Evolutionary conservation across 2,113 vertebrate species (phyloP).

Genomic region (Tupaia tana): DNA sequence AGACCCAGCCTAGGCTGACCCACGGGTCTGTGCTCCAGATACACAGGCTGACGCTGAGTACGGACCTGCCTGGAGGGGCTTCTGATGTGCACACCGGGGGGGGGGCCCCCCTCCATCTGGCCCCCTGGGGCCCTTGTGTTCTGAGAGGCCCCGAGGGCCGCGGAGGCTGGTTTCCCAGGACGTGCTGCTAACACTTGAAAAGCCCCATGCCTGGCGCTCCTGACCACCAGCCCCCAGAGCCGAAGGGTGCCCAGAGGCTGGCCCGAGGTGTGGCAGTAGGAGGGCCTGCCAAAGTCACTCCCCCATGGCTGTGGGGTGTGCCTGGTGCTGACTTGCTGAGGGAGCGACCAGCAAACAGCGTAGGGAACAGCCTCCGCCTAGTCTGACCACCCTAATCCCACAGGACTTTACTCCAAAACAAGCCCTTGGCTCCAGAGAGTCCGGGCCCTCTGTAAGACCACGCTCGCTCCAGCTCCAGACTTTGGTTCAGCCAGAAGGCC

Average conservation of each 20-base stretch:
- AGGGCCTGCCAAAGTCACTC: background rate
- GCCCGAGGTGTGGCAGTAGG: background rate
- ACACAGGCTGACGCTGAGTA: background rate
- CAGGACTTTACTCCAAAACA: background rate
- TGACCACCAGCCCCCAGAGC: background rate
- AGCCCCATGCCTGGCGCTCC: background rate
- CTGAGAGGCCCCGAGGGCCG: background rate
- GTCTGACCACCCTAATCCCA: background rate
- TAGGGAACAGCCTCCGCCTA: background rate
- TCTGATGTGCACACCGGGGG: no score
- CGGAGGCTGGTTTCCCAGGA: background rate
- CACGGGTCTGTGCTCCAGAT: background rate
- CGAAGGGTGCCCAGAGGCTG: background rate
- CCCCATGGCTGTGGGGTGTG: accelerated
- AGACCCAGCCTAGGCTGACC: background rate
- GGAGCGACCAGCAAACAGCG: background rate
- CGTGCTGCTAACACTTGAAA: background rate
- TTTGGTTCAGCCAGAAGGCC: background rate
- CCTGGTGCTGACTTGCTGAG: background rate
- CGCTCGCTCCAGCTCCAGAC: background rate
- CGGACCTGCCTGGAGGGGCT: background rate
- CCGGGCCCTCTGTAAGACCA: background rate
- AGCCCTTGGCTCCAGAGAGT: background rate
- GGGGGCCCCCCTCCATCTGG: background rate
- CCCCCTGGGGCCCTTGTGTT: no score